phyloP scores from a whole-genome alignment of 2,113 vertebrate genomes.

The Eurystomus gularis region DNA sequence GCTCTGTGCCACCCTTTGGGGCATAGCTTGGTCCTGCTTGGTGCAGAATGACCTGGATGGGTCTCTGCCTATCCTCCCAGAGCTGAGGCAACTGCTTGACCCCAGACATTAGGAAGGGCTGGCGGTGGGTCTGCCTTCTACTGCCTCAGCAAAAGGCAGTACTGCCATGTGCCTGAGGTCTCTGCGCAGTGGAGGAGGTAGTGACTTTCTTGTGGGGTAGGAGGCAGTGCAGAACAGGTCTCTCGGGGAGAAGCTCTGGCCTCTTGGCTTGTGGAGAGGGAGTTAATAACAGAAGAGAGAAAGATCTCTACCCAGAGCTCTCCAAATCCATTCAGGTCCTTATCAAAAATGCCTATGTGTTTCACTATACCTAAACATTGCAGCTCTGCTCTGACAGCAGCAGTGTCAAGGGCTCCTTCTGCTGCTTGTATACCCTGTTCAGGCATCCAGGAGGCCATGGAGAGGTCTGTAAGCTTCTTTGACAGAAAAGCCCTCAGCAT shows the following conservation, averaged over 20 bases:
- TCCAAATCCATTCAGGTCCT: not conserved
- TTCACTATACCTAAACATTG: not conserved
- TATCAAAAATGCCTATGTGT: not conserved
- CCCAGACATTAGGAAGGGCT: not conserved
- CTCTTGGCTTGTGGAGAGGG: not conserved
- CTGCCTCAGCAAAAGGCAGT: not conserved
- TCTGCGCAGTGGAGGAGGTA: not conserved
- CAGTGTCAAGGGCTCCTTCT: not conserved
- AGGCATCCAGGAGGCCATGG: not conserved
- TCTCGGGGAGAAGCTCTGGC: not conserved
- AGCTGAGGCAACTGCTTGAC: not conserved
- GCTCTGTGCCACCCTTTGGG: not conserved
- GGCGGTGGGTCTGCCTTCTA: not conserved
- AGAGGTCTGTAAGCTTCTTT: not conserved
- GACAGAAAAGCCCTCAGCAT: not conserved
- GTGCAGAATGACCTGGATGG: not conserved
- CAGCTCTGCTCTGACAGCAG: not conserved
- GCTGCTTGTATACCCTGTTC: not conserved
- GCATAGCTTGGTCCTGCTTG: accelerated
- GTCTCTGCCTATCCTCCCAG: not conserved
- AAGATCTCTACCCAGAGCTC: not conserved
- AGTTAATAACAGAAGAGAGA: not conserved
- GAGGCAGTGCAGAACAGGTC: not conserved
- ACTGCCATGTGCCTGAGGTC: not conserved
- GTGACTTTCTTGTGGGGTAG: not conserved